phyloP scores from a whole-genome alignment of 92 coral and sea anemone genomes.

The Anthopleura xanthogrammica region DNA sequence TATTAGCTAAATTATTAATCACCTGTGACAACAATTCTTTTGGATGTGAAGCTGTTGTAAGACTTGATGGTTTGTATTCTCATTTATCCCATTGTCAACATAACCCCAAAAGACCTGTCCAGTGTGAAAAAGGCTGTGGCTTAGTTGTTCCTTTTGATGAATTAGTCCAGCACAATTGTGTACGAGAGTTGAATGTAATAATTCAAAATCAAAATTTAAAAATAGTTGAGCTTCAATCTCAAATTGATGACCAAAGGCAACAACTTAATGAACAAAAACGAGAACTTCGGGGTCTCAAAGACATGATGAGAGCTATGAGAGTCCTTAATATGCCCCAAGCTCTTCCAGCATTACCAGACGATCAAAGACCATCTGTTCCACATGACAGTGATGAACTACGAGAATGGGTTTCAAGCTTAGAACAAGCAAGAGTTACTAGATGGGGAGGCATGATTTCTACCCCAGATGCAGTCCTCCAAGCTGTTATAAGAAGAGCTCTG shows the following conservation, averaged over 20 bases:
- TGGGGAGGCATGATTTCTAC: conserved; percentile 99
- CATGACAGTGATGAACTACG: conserved; percentile 71
- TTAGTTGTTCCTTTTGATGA: conserved; percentile 89
- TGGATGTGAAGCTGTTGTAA: conserved; percentile 80
- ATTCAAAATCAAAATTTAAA: conserved; percentile 84
- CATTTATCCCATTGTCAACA: conserved; percentile 87
- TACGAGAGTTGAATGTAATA: conserved; percentile 71
- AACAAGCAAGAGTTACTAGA: conserved; percentile 84
- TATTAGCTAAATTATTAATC: conserved; percentile 74
- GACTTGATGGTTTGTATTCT: conserved; percentile 71
- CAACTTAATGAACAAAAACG: conserved; percentile 88
- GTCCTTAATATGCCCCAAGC: conserved; percentile 74
- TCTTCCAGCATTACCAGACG: conserved; percentile 57
- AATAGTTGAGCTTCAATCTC: conserved; percentile 82
- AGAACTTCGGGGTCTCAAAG: conserved; percentile 83
- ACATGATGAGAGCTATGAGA: conserved; percentile 82
- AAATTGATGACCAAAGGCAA: conserved; percentile 83
- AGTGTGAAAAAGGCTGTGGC: conserved; percentile 89
- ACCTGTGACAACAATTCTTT: conserved; percentile 79
- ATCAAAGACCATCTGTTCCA: conserved; percentile 32
- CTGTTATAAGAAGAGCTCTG: conserved; percentile 77
- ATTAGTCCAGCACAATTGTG: conserved; percentile 81
- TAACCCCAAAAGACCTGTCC: conserved; percentile 85
- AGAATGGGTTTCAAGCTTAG: conserved; percentile 68
- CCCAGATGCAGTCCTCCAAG: conserved; percentile 90